phyloP scores from a whole-genome alignment of 2,113 vertebrate species.

The Serilophus lunatus region DNA sequence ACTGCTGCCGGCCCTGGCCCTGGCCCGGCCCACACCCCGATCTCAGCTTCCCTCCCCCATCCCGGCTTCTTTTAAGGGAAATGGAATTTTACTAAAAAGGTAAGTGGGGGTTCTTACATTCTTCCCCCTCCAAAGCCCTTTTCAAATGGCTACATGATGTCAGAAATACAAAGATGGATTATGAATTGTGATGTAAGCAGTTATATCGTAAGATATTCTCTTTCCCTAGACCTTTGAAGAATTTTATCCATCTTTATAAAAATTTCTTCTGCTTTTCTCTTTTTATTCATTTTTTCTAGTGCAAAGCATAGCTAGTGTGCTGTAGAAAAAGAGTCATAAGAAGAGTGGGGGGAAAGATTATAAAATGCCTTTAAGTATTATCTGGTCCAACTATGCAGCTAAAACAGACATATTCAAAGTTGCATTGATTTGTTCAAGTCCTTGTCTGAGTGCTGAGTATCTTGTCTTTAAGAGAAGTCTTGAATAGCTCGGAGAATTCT shows the following conservation, averaged over 20 bases:
- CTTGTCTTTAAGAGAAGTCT: neutral
- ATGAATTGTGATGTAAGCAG: neutral
- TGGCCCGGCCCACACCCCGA: no score
- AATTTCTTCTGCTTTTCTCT: neutral
- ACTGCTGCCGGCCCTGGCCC: no score
- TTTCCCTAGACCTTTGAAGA: neutral
- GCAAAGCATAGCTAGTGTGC: neutral
- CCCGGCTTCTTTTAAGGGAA: no score
- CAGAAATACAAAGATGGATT: neutral
- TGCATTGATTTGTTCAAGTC: neutral
- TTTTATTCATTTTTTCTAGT: neutral
- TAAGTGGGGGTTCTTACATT: no score
- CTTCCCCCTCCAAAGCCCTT: no score
- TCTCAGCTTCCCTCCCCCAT: no score
- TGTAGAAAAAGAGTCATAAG: neutral
- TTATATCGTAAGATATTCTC: neutral
- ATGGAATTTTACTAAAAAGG: no score
- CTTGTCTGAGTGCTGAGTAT: neutral
- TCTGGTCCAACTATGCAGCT: neutral
- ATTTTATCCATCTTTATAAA: neutral
- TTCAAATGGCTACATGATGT: no score
- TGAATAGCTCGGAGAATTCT: neutral
- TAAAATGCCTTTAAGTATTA: neutral
- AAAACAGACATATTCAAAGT: neutral
- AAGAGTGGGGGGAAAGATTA: fast-evolving